A percentile compares a stretch with the other conserved stretches of the same genome.
These are phyloP conservation scores for Lasioglossum marginatum DNA, from an alignment of 2,888 invertebrate species.

Conservation along the genomic window DNA sequence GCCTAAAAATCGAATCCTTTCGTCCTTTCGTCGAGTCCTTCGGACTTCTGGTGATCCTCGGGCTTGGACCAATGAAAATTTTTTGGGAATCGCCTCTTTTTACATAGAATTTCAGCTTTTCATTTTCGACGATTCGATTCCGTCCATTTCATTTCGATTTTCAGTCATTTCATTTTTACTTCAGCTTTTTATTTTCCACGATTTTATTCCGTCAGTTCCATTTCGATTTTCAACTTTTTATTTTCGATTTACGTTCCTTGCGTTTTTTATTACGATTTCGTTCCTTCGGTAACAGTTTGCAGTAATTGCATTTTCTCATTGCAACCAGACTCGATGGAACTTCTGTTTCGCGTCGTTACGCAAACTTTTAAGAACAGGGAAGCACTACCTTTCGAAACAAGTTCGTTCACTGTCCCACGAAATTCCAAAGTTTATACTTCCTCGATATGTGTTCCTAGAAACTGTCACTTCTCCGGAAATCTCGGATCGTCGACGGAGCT, in stretches of 20 bases:
- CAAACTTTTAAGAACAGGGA: neutral
- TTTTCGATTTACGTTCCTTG: too few species aligned
- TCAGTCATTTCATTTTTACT: neutral
- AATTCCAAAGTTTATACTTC: neutral
- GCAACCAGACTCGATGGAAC: neutral
- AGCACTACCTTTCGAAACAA: neutral
- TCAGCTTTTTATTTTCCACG: neutral
- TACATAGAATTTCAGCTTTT: neutral
- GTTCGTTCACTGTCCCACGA: neutral
- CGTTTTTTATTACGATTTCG: too few species aligned
- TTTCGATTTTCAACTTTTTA: neutral
- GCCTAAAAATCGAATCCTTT: conserved; percentile 47
- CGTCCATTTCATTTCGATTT: neutral
- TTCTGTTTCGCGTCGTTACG: neutral
- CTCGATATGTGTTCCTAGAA: neutral
- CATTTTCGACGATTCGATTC: neutral
- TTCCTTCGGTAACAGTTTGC: neutral
- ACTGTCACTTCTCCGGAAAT: conserved; percentile 14
- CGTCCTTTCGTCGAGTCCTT: neutral
- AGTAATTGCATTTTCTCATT: neutral
- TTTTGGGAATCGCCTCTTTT: neutral
- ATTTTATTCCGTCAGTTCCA: neutral
- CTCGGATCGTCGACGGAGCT: conserved; percentile 32
- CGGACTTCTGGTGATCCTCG: neutral
- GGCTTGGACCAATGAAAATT: too few species aligned